Evolutionary conservation across 2,888 invertebrate species (phyloP).

Genomic region (Marronus borbonicus): DNA sequence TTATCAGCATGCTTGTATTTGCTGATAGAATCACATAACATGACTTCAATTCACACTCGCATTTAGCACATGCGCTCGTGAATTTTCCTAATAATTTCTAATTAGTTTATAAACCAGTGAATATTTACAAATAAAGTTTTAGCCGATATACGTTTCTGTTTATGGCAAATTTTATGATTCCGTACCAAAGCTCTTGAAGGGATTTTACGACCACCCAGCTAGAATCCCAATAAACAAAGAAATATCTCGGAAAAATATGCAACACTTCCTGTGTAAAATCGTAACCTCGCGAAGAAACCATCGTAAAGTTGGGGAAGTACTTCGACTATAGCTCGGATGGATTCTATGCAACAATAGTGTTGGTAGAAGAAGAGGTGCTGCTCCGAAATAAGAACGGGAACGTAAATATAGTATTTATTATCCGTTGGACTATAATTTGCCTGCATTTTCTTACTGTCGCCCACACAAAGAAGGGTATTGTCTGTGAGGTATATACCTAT

Average conservation of each 20-base stretch:
- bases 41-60: not conserved
- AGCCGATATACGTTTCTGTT: not conserved
- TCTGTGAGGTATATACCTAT: not conserved
- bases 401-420: constrained; percentile 39
- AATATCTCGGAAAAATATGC: constrained; percentile 15
- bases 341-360: no score
- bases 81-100: not conserved
- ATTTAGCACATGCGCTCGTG: no score
- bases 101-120: not conserved
- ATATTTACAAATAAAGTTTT: not conserved
- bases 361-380: no score
- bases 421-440: constrained; percentile 39
- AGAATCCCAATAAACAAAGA: not conserved
- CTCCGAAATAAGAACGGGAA: constrained; percentile 5
- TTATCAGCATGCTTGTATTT: no score
- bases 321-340: no score
- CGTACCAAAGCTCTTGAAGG: not conserved
- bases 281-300: not conserved
- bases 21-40: not conserved
- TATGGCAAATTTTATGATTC: not conserved
- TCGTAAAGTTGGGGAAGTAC: constrained; percentile 7
- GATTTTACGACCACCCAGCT: constrained; percentile 7
- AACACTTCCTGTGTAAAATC: not conserved
- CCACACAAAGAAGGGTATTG: constrained; percentile 36
- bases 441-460: constrained; percentile 24